Base-by-base conservation (phyloP, 1,140 invertebrate species). In the Aphaenogaster ashmeadi region DNA sequence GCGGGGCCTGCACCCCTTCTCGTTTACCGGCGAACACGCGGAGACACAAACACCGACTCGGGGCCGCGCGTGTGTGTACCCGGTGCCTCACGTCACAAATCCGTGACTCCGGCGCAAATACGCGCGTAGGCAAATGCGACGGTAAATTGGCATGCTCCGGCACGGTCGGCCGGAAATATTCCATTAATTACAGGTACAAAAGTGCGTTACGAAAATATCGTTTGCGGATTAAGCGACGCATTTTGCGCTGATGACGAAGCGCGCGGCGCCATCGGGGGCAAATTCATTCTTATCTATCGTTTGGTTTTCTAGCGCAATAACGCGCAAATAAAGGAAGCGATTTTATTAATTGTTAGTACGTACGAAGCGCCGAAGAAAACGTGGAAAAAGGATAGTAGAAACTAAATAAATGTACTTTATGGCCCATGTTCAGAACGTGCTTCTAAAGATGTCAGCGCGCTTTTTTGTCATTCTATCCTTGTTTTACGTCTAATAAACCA, bases 21-120 rank as follows among this genome's bases (percentile, higher is more conserved):
- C 89, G 87, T 91, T 90, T 86, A 88, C 89, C 89, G 90, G 81
- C 83, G 87, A 90, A 86, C 75, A 88, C 87, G 74, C 89, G 52
- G 71, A 66, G 77, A 75, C 54, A 67, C 62, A 47, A 58, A 83
- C 41, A 83, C n/a, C 36, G 36, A 52, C 36, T 27, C 38, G 41
- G n/a, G n/a, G 3, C n/a, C 58, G 11, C 54, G 38, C 27, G 69
- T 38, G 13, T 58, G 47, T 58, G 52, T 47, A 15, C 11, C 36
- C 21, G 21, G n/a, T 7, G 50, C 72, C 75, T 58, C 52, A 33
- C 38, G 21, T 69, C 47, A 27, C 27, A 38, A 85, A 62, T 72
- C 27, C 8, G 21, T 60, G 13, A 56, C 36, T 47, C 50, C 8
- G 18, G 44, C 80, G 80, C 38, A 84, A 85, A 87, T 58, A 86